A percentile compares a stretch with the other conserved stretches of the same genome.
Evolutionary conservation across 2,113 vertebrate species (phyloP).

Genomic region (Semnornis frantzii): DNA sequence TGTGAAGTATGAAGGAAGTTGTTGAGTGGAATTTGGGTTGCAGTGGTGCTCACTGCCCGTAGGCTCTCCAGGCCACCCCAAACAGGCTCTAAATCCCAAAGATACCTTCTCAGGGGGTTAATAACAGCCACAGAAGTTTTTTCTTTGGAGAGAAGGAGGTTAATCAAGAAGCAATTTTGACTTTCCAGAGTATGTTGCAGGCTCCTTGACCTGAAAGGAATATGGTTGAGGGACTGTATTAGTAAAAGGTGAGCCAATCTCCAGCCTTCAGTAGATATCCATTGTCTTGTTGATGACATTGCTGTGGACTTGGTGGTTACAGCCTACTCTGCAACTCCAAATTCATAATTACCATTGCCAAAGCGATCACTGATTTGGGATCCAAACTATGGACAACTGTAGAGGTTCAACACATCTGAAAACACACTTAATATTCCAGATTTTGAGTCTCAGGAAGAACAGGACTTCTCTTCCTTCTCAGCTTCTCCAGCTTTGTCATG

Average conservation of each 20-base stretch:
- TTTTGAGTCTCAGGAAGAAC: not conserved
- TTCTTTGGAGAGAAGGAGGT: not conserved
- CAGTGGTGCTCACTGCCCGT: fast-evolving
- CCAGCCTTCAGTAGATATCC: not conserved
- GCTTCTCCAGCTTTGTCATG: not conserved
- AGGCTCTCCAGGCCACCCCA: not conserved
- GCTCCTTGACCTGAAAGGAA: not conserved
- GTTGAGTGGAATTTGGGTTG: not conserved
- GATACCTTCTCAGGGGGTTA: not conserved
- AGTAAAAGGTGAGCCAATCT: not conserved
- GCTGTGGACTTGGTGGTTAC: not conserved
- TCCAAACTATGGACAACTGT: not conserved
- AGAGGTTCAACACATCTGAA: not conserved
- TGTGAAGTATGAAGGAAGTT: fast-evolving
- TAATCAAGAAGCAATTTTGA: not conserved
- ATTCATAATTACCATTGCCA: not conserved
- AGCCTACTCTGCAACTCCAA: not conserved
- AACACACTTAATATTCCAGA: not conserved
- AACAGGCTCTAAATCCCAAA: not conserved
- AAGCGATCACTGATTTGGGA: not conserved
- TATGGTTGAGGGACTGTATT: not conserved
- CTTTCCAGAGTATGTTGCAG: not conserved
- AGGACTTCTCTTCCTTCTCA: not conserved
- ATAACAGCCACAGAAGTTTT: not conserved
- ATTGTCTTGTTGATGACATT: not conserved